Base-by-base conservation (phyloP, 1,140 invertebrate genomes). In the Hyles vespertilio region DNA sequence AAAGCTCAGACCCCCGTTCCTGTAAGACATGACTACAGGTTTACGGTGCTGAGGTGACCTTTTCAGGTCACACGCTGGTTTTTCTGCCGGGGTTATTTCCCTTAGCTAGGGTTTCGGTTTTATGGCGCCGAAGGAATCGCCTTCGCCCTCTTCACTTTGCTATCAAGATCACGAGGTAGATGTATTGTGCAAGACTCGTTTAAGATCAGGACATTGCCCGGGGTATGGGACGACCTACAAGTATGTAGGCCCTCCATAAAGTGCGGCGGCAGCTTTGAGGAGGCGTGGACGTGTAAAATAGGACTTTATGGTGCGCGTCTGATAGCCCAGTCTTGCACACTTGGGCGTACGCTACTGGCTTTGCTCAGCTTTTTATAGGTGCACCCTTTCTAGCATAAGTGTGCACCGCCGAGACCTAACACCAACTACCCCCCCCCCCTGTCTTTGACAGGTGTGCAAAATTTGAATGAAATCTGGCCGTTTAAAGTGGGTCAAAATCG, bases 321-420 rank as follows among this genome's bases (percentile, higher is more conserved):
- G 22, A 47, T 47, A 47, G 46, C 46, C 46, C 46, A 47, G 5
- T 12, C 22, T 47, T 47, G 46, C 46, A 47, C 46, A 10, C 5
- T 12, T 10, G 4, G 46, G 46, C 46, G 46, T 47, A 47, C 46
- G 46, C 46, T 47, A 7, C n/a, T 12, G 46, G 46, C 46, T 47
- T 47, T 47, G n/a, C 46, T 47, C 46, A 47, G 46, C 46, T 47
- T 47, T 47, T 47, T 47, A 47, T 47, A 47, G 46, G 46, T 47
- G 22, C 46, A 47, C 10, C 22, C 3, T 12, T 47, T 4, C 46
- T 47, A 47, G 46, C 34, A 60, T 32, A 50, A 9, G 47, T 58
- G 10, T 47, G 46, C 22, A 47, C 5, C 46, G 4, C 46, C 10
- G 46, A 47, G 46, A 12, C 46, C 46, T 11, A 47, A 47, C 46